These are phyloP conservation scores for Scylla paramamosain DNA, from an alignment of 1,140 invertebrate species.

Conservation along the genomic window DNA sequence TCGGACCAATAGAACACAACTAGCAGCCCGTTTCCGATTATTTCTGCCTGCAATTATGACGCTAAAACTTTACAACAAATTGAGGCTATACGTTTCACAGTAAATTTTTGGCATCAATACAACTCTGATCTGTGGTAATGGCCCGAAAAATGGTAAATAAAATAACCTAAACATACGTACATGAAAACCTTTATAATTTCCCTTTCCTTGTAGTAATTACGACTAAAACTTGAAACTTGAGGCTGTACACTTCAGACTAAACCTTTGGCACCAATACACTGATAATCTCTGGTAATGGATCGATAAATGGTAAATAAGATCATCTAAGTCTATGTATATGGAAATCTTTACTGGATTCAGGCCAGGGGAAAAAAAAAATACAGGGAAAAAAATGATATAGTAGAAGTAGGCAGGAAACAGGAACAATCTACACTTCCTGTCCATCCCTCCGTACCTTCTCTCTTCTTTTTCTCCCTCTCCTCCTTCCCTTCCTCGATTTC, in stretches of 20 bases:
- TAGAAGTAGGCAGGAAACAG: too few relatives aligned
- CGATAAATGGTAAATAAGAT: background rate
- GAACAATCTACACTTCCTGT: too few relatives aligned
- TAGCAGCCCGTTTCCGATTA: background rate
- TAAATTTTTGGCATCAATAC: background rate
- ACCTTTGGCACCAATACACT: too few relatives aligned
- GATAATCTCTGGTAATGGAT: too few relatives aligned
- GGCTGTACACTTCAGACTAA: too few relatives aligned
- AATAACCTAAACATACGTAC: background rate
- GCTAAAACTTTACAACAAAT: background rate
- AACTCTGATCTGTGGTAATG: background rate
- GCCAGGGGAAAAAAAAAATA: background rate
- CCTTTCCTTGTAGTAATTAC: too few relatives aligned
- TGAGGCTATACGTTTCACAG: background rate
- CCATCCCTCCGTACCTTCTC: background rate
- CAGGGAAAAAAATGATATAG: background rate
- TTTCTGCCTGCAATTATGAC: background rate
- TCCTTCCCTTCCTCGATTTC: background rate
- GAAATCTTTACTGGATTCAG: background rate
- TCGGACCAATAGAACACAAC: background rate
- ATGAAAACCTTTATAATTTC: background rate
- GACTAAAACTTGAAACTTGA: too few relatives aligned
- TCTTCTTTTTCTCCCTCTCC: background rate
- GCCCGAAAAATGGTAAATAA: background rate
- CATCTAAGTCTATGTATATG: background rate